Conservation (phyloP, 1,140 invertebrate genomes). For the Tribolium madens region DNA sequence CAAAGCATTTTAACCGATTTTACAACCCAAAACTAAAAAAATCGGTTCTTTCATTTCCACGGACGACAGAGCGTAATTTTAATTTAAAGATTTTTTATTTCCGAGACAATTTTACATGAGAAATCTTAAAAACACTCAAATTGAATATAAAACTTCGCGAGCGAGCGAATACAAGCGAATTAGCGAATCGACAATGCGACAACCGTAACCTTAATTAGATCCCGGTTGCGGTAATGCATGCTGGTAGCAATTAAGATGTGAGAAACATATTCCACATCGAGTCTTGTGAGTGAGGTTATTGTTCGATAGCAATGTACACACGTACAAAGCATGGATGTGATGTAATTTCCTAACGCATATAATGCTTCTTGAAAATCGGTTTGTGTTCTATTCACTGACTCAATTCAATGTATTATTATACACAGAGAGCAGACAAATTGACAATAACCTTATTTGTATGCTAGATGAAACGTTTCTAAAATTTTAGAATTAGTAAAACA, state of each 20-base stretch:
- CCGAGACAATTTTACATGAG: too few species aligned
- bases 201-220: not conserved
- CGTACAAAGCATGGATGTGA: not conserved
- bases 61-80: too few species aligned
- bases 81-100: too few species aligned
- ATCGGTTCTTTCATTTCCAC: too few species aligned
- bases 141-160: too few species aligned
- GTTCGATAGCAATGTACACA: conserved; percentile 5
- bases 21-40: too few species aligned
- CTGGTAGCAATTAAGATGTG: conserved; percentile 26
- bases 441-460: conserved; percentile 2
- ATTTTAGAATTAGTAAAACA: too few species aligned
- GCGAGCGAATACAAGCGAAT: too few species aligned
- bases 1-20: too few species aligned
- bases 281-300: conserved; percentile 10
- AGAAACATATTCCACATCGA: conserved; percentile 9
- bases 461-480: not conserved
- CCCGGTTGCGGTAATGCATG: not conserved
- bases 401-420: not conserved
- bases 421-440: conserved; percentile 3
- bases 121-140: too few species aligned
- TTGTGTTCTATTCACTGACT: conserved; percentile 16
- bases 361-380: conserved; percentile 29
- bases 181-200: not conserved
- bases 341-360: conserved; percentile 24